Conservation (phyloP, 2,797 vertebrate species). For the Brachyalestes nurse region DNA sequence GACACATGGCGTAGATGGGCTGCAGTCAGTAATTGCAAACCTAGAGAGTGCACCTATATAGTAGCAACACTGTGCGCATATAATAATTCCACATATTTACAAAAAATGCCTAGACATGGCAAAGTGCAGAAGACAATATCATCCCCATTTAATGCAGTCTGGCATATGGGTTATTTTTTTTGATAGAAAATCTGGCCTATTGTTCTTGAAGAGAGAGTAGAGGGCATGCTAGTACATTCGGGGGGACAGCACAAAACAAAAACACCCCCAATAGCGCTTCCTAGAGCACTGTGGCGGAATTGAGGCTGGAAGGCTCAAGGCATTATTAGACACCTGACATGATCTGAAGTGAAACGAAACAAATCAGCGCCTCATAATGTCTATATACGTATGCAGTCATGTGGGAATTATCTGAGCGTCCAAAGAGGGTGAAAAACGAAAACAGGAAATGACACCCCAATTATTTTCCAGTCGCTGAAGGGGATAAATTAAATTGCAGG, state of each 20-base stretch:
- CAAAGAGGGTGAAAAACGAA: slow-evolving; percentile 11
- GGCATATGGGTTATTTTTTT: not conserved
- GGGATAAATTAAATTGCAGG: slow-evolving; percentile 6
- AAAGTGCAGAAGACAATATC: not conserved
- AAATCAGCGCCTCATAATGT: not conserved
- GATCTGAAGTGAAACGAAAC: slow-evolving; percentile 28
- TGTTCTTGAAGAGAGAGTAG: not conserved
- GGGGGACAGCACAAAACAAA: not conserved
- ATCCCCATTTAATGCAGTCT: not conserved
- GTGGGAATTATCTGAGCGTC: not conserved
- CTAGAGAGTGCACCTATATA: too few species aligned
- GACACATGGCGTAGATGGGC: too few species aligned
- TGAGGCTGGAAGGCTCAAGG: not conserved
- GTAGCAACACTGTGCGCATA: not conserved
- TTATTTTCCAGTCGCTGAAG: slow-evolving; percentile 20
- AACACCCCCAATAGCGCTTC: not conserved
- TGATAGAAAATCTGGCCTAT: not conserved
- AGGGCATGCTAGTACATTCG: not conserved
- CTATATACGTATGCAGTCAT: not conserved
- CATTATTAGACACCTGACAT: slow-evolving; percentile 23
- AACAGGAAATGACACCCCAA: slow-evolving; percentile 19
- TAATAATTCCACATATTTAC: not conserved
- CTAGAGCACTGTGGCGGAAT: not conserved
- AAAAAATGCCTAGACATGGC: not conserved
- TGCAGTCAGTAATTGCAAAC: too few species aligned